phyloP scores from a whole-genome alignment of 2,888 invertebrate species.

The Hemistola chrysoprasaria region DNA sequence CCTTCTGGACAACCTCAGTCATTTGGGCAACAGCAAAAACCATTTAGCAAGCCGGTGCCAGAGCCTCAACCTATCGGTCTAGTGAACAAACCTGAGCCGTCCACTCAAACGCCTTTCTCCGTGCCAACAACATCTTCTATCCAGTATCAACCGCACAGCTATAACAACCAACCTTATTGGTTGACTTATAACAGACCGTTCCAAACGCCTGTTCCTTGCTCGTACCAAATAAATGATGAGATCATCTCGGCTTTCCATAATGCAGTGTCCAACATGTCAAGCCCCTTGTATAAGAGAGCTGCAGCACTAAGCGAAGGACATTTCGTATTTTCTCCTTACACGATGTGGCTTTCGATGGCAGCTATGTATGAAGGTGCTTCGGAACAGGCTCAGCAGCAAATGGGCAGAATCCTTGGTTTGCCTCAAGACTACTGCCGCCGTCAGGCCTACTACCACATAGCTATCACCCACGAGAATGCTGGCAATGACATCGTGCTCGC shows the following conservation, averaged over 20 bases:
- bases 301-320: slow-evolving; percentile 16
- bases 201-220: too few species aligned
- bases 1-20: too few species aligned
- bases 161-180: too few species aligned
- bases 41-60: too few species aligned
- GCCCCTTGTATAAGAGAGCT: slow-evolving; percentile 4
- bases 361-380: slow-evolving; percentile 40
- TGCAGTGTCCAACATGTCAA: slow-evolving; percentile 5
- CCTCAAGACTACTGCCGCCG: slow-evolving; percentile 35
- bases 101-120: too few species aligned
- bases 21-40: too few species aligned
- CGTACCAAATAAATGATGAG: too few species aligned
- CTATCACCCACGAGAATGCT: slow-evolving; percentile 29
- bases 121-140: too few species aligned
- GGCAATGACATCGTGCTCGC: slow-evolving; percentile 30
- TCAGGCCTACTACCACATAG: slow-evolving; percentile 34
- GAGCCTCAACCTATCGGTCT: too few species aligned
- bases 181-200: too few species aligned
- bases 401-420: slow-evolving; percentile 30
- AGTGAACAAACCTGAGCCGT: too few species aligned
- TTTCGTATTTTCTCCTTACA: slow-evolving; percentile 36
- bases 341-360: slow-evolving; percentile 38
- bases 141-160: too few species aligned
- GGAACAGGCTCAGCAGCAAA: slow-evolving; percentile 17
- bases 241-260: not conserved